phyloP scores from a whole-genome alignment of 92 coral and sea anemone genomes.

The Palythoa caribaeorum region DNA sequence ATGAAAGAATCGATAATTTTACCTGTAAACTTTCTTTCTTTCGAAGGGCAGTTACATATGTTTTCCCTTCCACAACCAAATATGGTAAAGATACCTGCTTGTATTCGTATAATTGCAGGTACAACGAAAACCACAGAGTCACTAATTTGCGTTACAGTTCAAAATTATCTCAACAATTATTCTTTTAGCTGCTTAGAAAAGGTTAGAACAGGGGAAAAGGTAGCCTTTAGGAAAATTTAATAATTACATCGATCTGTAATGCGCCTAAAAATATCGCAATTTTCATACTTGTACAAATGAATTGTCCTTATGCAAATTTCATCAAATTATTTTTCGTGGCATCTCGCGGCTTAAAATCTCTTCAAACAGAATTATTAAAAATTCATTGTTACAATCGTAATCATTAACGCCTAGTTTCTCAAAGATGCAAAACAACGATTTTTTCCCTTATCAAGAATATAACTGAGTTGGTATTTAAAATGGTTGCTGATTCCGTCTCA shows the following conservation, averaged over 20 bases:
- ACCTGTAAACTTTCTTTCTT: not conserved
- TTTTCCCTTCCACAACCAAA: not conserved
- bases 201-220: not conserved
- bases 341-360: constrained; percentile 47
- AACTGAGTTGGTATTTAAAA: not conserved
- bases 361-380: constrained; percentile 29
- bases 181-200: not conserved
- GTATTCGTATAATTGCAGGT: constrained; percentile 12
- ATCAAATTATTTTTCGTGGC: constrained; percentile 2
- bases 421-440: constrained; percentile 1
- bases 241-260: not conserved
- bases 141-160: not conserved
- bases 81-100: constrained; percentile 29
- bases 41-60: not conserved
- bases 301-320: constrained; percentile 39
- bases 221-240: not conserved
- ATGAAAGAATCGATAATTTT: not conserved
- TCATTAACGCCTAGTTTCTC: constrained; percentile 22
- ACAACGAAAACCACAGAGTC: not conserved
- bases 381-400: constrained; percentile 27
- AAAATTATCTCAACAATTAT: not conserved
- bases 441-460: not conserved
- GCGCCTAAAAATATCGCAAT: not conserved
- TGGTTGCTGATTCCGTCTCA: constrained; percentile 38
- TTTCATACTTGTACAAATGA: not conserved